phyloP scores from a whole-genome alignment of 2,113 vertebrate species.

The Hippocampus abdominalis region DNA sequence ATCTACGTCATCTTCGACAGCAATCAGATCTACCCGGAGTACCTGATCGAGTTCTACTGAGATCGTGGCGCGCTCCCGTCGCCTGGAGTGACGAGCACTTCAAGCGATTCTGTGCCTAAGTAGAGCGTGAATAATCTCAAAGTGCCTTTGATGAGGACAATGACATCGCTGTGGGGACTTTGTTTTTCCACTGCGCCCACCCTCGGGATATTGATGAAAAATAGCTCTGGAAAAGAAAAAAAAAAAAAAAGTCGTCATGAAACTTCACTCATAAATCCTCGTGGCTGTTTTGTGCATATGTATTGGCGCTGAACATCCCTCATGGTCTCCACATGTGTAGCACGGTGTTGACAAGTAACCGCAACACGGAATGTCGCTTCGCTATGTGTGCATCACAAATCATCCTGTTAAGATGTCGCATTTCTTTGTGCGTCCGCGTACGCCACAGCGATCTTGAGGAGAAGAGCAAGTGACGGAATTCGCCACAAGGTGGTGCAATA shows the following conservation, averaged over 20 bases:
- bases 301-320: slow-evolving; percentile 4
- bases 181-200: slow-evolving; percentile 15
- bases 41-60: slow-evolving; percentile 92
- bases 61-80: not conserved
- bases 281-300: slow-evolving; percentile 24
- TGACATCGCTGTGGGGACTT: slow-evolving; percentile 24
- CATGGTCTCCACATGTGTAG: slow-evolving; percentile 24
- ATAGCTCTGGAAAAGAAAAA: not conserved
- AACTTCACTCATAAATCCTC: slow-evolving; percentile 1
- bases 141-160: slow-evolving; percentile 62
- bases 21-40: slow-evolving; percentile 97
- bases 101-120: slow-evolving; percentile 23
- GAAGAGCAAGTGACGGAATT: not conserved
- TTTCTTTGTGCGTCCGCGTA: slow-evolving; percentile 8
- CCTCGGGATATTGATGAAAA: not conserved
- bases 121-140: slow-evolving; percentile 37
- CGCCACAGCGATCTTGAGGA: not conserved
- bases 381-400: slow-evolving; percentile 25
- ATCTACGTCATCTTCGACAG: slow-evolving; percentile 96
- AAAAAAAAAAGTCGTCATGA: slow-evolving; percentile 2
- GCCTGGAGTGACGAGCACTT: not conserved
- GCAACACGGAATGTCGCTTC: slow-evolving; percentile 25
- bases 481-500: slow-evolving; percentile 14
- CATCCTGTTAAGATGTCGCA: slow-evolving; percentile 22
- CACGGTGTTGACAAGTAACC: slow-evolving; percentile 25